Conservation (phyloP, 2,113 vertebrate species). For the Eubucco bourcierii region DNA sequence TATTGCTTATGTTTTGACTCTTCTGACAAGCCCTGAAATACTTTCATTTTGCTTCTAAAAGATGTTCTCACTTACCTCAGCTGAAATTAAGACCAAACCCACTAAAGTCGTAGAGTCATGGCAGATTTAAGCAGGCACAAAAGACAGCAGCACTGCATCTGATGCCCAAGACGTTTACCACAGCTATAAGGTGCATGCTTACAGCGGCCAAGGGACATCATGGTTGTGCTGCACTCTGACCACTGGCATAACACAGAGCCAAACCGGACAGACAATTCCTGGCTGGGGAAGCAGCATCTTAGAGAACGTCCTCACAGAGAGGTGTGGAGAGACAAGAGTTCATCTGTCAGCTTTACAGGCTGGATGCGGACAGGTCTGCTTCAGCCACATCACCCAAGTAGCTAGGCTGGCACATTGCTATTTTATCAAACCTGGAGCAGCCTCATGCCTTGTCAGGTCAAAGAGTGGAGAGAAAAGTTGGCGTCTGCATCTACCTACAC, state of each 20-base stretch:
- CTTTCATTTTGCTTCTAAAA: neutral
- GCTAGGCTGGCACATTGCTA: fast-evolving
- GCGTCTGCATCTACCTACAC: neutral
- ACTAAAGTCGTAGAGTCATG: neutral
- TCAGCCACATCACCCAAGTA: neutral
- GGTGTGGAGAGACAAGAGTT: neutral
- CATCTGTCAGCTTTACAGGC: neutral
- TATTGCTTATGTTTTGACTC: neutral
- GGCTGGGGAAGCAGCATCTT: neutral
- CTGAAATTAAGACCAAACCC: neutral
- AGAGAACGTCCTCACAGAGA: neutral
- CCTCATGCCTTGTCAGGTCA: neutral
- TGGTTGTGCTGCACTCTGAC: neutral
- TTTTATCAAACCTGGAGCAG: fast-evolving
- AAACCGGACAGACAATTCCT: neutral
- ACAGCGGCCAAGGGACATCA: fast-evolving
- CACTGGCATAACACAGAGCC: neutral
- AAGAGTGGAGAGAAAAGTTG: neutral
- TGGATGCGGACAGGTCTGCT: neutral
- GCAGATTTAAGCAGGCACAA: neutral
- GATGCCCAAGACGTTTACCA: neutral
- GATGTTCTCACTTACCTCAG: neutral
- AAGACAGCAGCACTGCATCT: fast-evolving
- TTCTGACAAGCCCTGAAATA: neutral
- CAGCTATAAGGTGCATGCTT: neutral